Conservation (phyloP, 2,797 vertebrate species). For the Hafferia zeledoni region DNA sequence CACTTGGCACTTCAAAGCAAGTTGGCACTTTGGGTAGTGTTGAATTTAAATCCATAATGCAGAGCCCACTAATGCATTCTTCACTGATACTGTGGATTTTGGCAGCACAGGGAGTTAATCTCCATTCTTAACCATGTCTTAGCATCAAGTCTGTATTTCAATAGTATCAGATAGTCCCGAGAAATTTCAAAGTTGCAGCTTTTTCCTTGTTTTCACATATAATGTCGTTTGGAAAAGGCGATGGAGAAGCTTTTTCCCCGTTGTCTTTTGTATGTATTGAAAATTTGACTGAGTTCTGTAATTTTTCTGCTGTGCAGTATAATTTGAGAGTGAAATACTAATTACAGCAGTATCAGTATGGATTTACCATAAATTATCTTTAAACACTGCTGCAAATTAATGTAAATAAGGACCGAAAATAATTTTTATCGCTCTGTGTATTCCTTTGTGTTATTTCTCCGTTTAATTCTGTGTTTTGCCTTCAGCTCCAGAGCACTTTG, state of each 20-base stretch:
- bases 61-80: neutral
- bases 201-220: neutral
- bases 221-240: neutral
- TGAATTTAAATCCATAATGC: neutral
- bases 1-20: neutral
- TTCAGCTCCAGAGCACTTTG: conserved; percentile 92
- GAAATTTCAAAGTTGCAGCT: neutral
- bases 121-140: neutral
- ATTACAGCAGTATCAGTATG: neutral
- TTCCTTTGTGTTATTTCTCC: neutral
- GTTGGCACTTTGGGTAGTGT: neutral
- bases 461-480: neutral
- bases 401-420: neutral
- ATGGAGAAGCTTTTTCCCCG: neutral
- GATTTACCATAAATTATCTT: neutral
- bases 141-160: neutral
- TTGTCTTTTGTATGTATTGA: neutral
- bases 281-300: neutral
- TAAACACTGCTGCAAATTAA: neutral
- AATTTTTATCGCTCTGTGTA: neutral
- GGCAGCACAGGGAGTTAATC: neutral
- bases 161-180: neutral
- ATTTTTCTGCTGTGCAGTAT: neutral
- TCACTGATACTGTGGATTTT: neutral
- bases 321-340: neutral